Percentiles rank a stretch among this genome's conserved stretches.
Evolutionary conservation across 2,113 vertebrate species (phyloP).

Genomic region (Scomber scombrus): DNA sequence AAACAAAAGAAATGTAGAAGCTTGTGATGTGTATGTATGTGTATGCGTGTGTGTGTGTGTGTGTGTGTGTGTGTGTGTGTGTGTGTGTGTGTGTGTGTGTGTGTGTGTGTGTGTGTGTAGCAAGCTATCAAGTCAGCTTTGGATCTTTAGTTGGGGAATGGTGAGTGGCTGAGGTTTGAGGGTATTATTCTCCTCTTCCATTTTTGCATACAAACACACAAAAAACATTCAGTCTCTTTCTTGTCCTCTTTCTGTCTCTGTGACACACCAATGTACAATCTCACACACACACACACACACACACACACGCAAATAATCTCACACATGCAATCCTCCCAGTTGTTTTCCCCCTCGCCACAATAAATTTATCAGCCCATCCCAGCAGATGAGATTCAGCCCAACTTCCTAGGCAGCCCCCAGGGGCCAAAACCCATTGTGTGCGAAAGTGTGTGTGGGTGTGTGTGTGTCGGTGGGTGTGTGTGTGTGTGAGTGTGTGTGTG

Average conservation of each 20-base stretch:
- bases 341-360: slow-evolving; percentile 54
- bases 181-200: slow-evolving; percentile 49
- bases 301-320: slow-evolving; percentile 12
- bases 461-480: background rate
- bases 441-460: background rate
- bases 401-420: slow-evolving; percentile 41
- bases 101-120: slow-evolving; percentile 1
- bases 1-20: background rate
- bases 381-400: slow-evolving; percentile 53
- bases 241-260: slow-evolving; percentile 45
- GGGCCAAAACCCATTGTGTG: slow-evolving; percentile 39
- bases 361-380: slow-evolving; percentile 67
- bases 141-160: slow-evolving; percentile 35
- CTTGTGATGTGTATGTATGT: background rate
- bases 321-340: slow-evolving; percentile 46
- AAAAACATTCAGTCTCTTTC: slow-evolving; percentile 30
- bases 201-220: slow-evolving; percentile 2
- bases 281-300: slow-evolving; percentile 12
- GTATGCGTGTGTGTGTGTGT: slow-evolving; percentile 8
- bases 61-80: slow-evolving; percentile 11
- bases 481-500: background rate
- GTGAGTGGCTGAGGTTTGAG: slow-evolving; percentile 42
- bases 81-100: slow-evolving; percentile 15
- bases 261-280: slow-evolving; percentile 41
- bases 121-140: slow-evolving; percentile 22